Evolutionary conservation across 2,113 vertebrate species (phyloP).

Genomic region (Salvator merianae): DNA sequence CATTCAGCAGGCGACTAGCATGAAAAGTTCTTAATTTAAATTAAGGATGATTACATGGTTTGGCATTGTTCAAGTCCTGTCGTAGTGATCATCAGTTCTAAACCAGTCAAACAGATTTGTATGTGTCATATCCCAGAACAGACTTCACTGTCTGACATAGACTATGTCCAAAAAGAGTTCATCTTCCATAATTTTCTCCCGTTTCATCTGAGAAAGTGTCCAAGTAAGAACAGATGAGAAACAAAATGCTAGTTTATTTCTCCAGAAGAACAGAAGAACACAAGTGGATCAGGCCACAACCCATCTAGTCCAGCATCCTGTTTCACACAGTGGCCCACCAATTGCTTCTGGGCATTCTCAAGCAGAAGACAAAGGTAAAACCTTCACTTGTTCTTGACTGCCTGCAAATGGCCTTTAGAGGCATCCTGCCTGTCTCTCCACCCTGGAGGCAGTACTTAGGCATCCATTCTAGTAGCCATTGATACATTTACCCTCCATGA

Average conservation of each 20-base stretch:
- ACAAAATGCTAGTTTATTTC: background rate
- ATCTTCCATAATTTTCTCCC: constrained; percentile 11
- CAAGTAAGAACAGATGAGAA: constrained; percentile 25
- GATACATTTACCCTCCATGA: too few relatives aligned
- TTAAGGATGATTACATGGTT: background rate
- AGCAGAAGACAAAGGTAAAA: too few relatives aligned
- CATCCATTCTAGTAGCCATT: too few relatives aligned
- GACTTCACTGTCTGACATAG: background rate
- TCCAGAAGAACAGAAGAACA: too few relatives aligned
- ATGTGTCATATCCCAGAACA: constrained; percentile 30
- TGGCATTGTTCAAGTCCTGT: background rate
- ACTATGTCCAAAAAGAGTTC: background rate
- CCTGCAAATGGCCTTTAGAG: too few relatives aligned
- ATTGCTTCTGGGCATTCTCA: too few relatives aligned
- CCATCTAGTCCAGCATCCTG: too few relatives aligned
- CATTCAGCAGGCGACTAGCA: background rate
- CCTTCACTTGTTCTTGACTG: too few relatives aligned
- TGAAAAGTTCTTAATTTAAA: background rate
- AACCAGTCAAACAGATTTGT: constrained; percentile 27
- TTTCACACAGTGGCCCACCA: too few relatives aligned
- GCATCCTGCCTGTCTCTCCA: too few relatives aligned
- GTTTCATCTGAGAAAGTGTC: constrained; percentile 7
- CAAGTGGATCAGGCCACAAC: too few relatives aligned
- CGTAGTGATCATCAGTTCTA: background rate
- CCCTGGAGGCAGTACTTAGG: too few relatives aligned